Percentiles rank a stretch among this genome's conserved stretches.
Conservation (phyloP, 2,797 vertebrate species). For the Cryptoblepharus egeriae region DNA sequence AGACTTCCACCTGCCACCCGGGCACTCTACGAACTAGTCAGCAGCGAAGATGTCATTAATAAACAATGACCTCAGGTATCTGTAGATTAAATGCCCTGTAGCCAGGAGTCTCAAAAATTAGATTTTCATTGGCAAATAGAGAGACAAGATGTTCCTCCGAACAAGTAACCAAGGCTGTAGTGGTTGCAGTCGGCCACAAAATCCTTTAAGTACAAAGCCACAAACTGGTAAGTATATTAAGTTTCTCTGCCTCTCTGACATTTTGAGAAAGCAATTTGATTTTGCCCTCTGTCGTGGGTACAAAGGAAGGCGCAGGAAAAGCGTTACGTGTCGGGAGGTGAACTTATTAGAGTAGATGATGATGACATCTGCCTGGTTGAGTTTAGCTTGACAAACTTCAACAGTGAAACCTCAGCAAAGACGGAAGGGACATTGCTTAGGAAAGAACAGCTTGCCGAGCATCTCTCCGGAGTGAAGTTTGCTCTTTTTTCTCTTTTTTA, state of each 20-base stretch:
- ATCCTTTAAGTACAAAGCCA: slow-evolving; percentile 33
- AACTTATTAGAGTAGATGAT: slow-evolving; percentile 44
- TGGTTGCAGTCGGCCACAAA: neutral
- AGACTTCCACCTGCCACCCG: fast-evolving
- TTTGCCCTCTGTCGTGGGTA: slow-evolving; percentile 28
- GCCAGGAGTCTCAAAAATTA: neutral
- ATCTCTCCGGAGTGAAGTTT: neutral
- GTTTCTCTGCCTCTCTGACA: slow-evolving; percentile 47
- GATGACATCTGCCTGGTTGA: slow-evolving; percentile 67
- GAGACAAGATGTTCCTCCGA: neutral
- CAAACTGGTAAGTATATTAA: slow-evolving; percentile 55
- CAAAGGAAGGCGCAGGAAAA: slow-evolving; percentile 33
- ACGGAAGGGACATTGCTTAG: neutral
- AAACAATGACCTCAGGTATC: slow-evolving; percentile 35
- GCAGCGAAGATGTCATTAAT: neutral
- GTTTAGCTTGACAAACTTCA: slow-evolving; percentile 68
- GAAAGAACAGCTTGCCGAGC: fast-evolving
- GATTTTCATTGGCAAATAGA: slow-evolving; percentile 29
- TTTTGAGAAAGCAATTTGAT: slow-evolving; percentile 47
- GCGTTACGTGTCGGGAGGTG: slow-evolving; percentile 21
- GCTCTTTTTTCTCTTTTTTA: slow-evolving; percentile 6
- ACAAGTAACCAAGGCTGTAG: neutral
- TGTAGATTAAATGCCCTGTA: slow-evolving; percentile 39
- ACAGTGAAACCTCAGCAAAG: neutral
- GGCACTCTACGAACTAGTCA: neutral